Evolutionary conservation across 2,888 invertebrate species (phyloP), one percentile per base, ranked within the genome.

Genomic region (Brachynemurus nebulosus): DNA sequence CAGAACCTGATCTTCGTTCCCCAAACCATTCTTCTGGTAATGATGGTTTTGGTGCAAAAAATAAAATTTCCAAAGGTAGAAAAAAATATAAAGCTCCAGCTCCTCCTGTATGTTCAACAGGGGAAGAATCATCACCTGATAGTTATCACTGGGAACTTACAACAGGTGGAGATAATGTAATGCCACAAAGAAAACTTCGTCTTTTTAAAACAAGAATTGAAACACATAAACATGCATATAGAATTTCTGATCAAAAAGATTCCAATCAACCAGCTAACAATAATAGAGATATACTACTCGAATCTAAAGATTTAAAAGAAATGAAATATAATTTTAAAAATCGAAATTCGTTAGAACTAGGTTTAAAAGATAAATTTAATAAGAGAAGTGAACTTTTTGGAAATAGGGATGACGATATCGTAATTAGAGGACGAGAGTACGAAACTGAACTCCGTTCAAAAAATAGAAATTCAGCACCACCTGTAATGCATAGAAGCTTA

Each of bases 11-110:
- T 61, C 64, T 85, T 27, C 57, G 64, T 19, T 54, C 52, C 36
- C 46, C 56, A 14, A 40, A 49, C 4, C 38, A 47, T 42, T 51
- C 50, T 44, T 63, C 59, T 44, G 66, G 63, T 47, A 67, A 66
- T 35, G 50, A 50, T 21, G 49, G 52, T 9, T 12, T 42, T 12
- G 60, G 64, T 19, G 61, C 65, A 40, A 68, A 68, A 55, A 72
- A 71, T 47, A 67, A 63, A 50, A 62, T 56, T 45, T 57, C 53
- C 49, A 67, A 61, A 62, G 72, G 74, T 45, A 79, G 80, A 56
- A 80, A 86, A 59, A 85, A 85, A 63, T 83, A 84, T 59, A 75
- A 78, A 67, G 86, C 86, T 2, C 83, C 83, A 14, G 72, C 76
- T 47, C 80, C 82, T 44, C 74, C 73, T 42, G 42, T 44, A 41